Evolutionary conservation across 53 echinoderm and acorn worm species (phyloP), one percentile per base, ranked within the genome.

Genomic region (Antedon mediterranea): DNA sequence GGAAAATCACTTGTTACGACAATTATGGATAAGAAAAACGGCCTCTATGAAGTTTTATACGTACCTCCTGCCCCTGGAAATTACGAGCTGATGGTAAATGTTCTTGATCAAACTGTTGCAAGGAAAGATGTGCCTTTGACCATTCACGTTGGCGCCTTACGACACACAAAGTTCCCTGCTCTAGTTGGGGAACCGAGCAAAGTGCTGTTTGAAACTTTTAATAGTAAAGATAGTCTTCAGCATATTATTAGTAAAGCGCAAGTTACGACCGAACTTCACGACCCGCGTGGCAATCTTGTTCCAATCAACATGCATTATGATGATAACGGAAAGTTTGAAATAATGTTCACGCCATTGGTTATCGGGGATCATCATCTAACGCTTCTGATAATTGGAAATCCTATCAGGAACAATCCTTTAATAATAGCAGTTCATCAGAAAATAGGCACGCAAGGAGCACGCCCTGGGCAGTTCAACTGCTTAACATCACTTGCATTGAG

Each of bases 301-400:
- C 57, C 57, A 15, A 57, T 57, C 20, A 57, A 57, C 23, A 57
- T 26, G 23, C 57, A 57, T 26, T 57, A 93, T 72, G 86, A 86
- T 32, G 78, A 86, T n/a, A 90, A 90, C 71, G 93, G 93, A 31
- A 82, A 88, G 20, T 93, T 90, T 41, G 89, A 85, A n/a, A 78
- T 93, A 71, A 79, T 32, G 34, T 93, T 89, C 71, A 84, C 81
- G 30, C 90, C 93, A 32, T 81, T 82, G 30, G 80, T 77, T 14
- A 87, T 88, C 32, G 93, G 93, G 20, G 80, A 43, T n/a, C 93
- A 93, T 43, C 79, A 85, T 32, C 86, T 93, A 31, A 81, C 84
- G 30, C 85, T 93, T 28, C 75, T 79, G 9, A 88, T 93, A 27
- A 88, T 86, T 3, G 93, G 90, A 13, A 86, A 90, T 32, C 86